Percentiles rank a stretch among this genome's conserved stretches.
Evolutionary conservation across 2,888 invertebrate species (phyloP).

Genomic region (Limnephilus lunatus): DNA sequence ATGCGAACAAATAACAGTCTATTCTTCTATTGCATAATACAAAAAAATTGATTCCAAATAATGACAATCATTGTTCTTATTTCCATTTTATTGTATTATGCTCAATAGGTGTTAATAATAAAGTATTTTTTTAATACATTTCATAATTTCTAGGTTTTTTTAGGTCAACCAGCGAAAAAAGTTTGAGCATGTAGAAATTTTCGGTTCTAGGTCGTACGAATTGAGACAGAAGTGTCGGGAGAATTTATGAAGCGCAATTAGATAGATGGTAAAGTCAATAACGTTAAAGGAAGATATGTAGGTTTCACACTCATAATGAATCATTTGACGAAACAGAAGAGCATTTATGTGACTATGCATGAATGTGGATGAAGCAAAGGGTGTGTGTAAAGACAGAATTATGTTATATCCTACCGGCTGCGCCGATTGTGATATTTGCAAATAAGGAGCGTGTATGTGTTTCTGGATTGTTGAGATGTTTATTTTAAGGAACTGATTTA

Average conservation of each 20-base stretch:
- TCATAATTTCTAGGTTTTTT: neutral
- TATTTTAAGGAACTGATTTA: too few species aligned
- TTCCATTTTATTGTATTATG: neutral
- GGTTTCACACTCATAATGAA: too few species aligned
- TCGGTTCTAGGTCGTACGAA: neutral
- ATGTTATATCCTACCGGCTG: too few species aligned
- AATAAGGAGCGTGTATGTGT: too few species aligned
- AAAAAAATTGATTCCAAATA: neutral
- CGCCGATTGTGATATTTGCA: too few species aligned
- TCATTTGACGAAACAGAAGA: neutral
- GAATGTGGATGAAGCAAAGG: too few species aligned
- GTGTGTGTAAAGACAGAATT: too few species aligned
- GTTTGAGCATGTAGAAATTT: neutral
- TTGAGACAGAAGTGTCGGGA: neutral
- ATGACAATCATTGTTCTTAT: slow-evolving; percentile 21
- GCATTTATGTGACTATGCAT: too few species aligned
- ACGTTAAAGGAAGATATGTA: neutral
- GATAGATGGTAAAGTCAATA: neutral
- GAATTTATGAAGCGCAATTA: neutral
- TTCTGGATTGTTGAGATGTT: too few species aligned
- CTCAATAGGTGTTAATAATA: neutral
- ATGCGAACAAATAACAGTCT: neutral
- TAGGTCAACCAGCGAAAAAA: neutral
- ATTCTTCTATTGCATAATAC: neutral
- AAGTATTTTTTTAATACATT: neutral